Percentiles rank a stretch among this genome's conserved stretches.
These are phyloP conservation scores for Polyommatus icarus DNA, from an alignment of 2,888 invertebrate genomes.

Conservation along the genomic window DNA sequence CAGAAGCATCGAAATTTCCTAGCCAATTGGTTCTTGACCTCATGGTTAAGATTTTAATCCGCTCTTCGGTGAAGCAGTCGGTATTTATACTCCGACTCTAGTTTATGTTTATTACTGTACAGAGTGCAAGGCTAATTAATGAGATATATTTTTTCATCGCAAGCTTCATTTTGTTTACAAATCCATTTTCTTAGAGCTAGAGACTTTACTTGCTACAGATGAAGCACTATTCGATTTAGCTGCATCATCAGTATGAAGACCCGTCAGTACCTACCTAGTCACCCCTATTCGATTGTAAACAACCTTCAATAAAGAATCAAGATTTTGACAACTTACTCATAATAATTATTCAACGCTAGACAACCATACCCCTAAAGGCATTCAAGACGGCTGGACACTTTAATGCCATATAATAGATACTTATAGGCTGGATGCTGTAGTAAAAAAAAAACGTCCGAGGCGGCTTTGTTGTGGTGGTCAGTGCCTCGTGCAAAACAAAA, in stretches of 20 bases:
- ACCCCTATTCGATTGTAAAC: not conserved
- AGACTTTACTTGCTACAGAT: not conserved
- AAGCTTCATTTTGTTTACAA: not conserved
- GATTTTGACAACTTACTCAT: not conserved
- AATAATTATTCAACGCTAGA: not conserved
- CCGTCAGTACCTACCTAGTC: too few relatives aligned
- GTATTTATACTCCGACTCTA: slow-evolving; percentile 5
- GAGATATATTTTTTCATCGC: not conserved
- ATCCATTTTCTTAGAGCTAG: not conserved
- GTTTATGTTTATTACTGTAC: slow-evolving; percentile 10
- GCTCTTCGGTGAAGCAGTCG: slow-evolving; percentile 21
- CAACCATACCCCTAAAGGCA: not conserved
- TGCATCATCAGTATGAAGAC: not conserved
- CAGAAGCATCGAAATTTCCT: slow-evolving; percentile 24
- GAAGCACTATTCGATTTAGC: not conserved
- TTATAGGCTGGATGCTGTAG: slow-evolving; percentile 48
- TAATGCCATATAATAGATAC: slow-evolving; percentile 27
- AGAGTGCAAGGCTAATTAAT: not conserved
- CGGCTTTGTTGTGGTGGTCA: slow-evolving; percentile 79
- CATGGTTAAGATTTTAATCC: slow-evolving; percentile 29
- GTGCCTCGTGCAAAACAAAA: slow-evolving; percentile 76
- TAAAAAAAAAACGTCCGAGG: slow-evolving; percentile 66
- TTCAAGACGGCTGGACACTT: not conserved
- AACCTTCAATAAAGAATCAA: not conserved
- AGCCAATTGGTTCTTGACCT: slow-evolving; percentile 30